A percentile compares a stretch with the other conserved stretches of the same genome.
These are phyloP conservation scores for Pocillopora grandis DNA, from an alignment of 92 coral and sea anemone genomes.

Conservation along the genomic window DNA sequence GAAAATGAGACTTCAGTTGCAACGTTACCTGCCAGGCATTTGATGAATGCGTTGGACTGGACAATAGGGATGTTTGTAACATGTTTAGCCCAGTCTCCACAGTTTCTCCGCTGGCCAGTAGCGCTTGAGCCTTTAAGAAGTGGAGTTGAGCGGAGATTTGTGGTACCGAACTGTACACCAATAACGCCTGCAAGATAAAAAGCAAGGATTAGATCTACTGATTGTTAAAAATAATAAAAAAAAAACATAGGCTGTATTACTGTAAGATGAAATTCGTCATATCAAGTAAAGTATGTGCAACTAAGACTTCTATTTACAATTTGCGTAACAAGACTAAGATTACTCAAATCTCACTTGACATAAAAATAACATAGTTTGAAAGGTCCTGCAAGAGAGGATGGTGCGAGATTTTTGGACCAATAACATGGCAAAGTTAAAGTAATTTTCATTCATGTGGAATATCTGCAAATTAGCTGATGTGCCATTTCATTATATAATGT, in stretches of 20 bases:
- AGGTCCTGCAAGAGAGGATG: too few relatives aligned
- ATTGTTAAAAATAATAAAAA: background rate
- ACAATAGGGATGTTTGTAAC: constrained; percentile 72
- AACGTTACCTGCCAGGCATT: constrained; percentile 90
- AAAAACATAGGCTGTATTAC: background rate
- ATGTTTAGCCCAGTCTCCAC: constrained; percentile 62
- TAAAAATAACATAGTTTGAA: too few relatives aligned
- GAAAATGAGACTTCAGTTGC: background rate
- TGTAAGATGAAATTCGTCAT: too few relatives aligned
- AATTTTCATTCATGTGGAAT: too few relatives aligned
- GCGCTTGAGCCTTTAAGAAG: constrained; percentile 82
- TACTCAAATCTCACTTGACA: too few relatives aligned
- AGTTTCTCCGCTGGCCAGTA: constrained; percentile 62
- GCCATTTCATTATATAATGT: too few relatives aligned
- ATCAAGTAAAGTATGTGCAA: too few relatives aligned
- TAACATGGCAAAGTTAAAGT: too few relatives aligned
- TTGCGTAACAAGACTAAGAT: too few relatives aligned
- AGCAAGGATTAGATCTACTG: background rate
- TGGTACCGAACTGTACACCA: constrained; percentile 62
- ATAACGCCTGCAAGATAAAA: constrained; percentile 68
- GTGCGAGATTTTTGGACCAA: too few relatives aligned
- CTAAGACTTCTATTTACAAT: too few relatives aligned
- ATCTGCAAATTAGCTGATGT: too few relatives aligned
- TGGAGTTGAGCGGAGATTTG: constrained; percentile 64
- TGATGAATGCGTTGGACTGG: constrained; percentile 75